Conservation (phyloP, 2,888 invertebrate genomes). For the Andrena fulva region DNA sequence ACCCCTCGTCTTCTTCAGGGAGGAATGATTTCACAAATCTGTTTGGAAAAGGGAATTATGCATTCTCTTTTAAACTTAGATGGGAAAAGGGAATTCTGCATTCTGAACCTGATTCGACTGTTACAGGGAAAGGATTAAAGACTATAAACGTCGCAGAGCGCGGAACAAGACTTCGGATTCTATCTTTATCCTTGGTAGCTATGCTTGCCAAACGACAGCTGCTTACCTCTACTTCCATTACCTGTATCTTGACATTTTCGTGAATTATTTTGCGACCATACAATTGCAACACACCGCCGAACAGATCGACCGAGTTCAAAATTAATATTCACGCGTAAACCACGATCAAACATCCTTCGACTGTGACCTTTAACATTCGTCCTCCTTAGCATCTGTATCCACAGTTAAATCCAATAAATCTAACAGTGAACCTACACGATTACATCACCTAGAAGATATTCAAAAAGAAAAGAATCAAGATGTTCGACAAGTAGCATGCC, state of each 20-base stretch:
- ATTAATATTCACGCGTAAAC: conserved; percentile 13
- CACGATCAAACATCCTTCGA: not conserved
- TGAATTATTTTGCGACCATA: conserved; percentile 48
- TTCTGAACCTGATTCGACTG: conserved; percentile 13
- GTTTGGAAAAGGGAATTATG: not conserved
- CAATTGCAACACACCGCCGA: conserved; percentile 45
- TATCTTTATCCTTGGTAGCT: conserved; percentile 75
- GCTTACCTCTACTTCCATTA: conserved; percentile 71
- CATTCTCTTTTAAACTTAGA: not conserved
- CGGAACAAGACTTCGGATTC: conserved; percentile 66
- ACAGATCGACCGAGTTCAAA: conserved; percentile 21
- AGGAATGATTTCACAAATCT: not conserved
- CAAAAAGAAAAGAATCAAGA: not conserved
- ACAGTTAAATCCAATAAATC: not conserved
- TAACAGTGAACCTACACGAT: not conserved
- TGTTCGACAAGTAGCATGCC: not conserved
- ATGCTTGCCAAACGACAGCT: conserved; percentile 75
- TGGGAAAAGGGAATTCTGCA: too few relatives aligned
- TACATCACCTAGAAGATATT: not conserved
- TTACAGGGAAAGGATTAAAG: conserved; percentile 54
- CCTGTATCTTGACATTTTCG: conserved; percentile 66
- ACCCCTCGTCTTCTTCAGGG: too few relatives aligned
- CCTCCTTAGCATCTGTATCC: not conserved
- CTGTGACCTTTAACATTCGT: not conserved
- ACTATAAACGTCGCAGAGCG: conserved; percentile 52